A percentile compares a stretch with the other conserved stretches of the same genome.
These are phyloP conservation scores for Samia ricini DNA, from an alignment of 1,140 invertebrate genomes.

Conservation along the genomic window DNA sequence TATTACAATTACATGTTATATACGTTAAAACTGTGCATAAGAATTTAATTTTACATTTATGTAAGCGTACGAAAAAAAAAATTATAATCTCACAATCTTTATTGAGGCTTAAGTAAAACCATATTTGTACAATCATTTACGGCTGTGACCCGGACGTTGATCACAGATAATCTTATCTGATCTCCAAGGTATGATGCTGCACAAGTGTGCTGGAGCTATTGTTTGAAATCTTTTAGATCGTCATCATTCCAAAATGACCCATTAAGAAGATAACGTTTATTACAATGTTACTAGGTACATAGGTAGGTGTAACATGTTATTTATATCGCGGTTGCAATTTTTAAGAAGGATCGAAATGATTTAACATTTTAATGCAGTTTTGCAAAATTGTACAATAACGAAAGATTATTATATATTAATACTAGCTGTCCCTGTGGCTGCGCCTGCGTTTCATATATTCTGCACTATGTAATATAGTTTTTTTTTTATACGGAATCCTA, in stretches of 20 bases:
- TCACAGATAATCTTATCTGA: slow-evolving; percentile 43
- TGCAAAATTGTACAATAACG: neutral
- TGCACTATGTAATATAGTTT: no score
- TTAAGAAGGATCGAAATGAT: neutral
- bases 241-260: slow-evolving; percentile 5
- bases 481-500: no score
- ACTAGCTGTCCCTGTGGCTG: no score
- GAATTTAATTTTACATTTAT: neutral
- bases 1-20: neutral
- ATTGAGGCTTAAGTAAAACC: slow-evolving; percentile 23
- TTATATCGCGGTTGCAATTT: neutral
- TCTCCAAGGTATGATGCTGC: slow-evolving; percentile 25
- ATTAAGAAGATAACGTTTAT: neutral
- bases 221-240: slow-evolving; percentile 18
- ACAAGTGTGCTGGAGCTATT: slow-evolving; percentile 33
- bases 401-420: no score
- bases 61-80: neutral
- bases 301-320: neutral
- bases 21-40: neutral
- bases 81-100: slow-evolving; percentile 19
- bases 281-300: neutral
- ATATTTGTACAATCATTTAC: slow-evolving; percentile 33
- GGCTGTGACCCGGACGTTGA: slow-evolving; percentile 34
- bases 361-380: neutral
- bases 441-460: no score